Evolutionary conservation across 2,888 invertebrate species (phyloP), one percentile per base, ranked within the genome.

Genomic region (Clunio marinus): DNA sequence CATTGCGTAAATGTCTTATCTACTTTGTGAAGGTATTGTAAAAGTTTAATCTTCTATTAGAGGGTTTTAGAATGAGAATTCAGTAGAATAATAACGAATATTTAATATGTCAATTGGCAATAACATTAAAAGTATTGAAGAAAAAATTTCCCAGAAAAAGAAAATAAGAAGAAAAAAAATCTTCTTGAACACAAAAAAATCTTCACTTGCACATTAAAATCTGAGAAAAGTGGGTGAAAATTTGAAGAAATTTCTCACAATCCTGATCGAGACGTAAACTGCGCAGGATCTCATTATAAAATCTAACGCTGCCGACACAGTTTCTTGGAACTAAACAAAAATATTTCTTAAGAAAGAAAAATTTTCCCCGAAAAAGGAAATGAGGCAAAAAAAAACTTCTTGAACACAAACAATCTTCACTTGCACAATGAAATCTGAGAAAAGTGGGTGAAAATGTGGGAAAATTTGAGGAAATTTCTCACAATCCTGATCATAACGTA

Each of bases 201-300:
- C n/a, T 41, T 35, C 60, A 32, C 60, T 37, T 62, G 41, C 41
- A 37, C 22, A 17, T 51, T n/a, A 2, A 62, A 41, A 41, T 3
- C 41, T 41, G 41, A n/a, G 22, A 59, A 59, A 32, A 20, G 32
- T 28, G 59, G 28, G 32, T 20, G 7, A 51, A 37, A 41, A n/a
- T 62, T 62, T 41, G 5, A 4, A 37, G 24, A 37, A 62, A 20
- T 37, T 41, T 37, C 25, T 22, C 41, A 62, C 37, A 37, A 20
- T 13, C 62, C 13, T 41, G 41, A 17, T 59, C 59, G 41, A 3
- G 24, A 37, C 13, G n/a, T n/a, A 17, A 4, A 3, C 7, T 62
- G 62, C 62, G 62, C 62, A 62, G 37, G 35, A 62, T 62, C 41
- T 41, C 22, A 62, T 62, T 24, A 62, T 8, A 51, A 22, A 51